Conservation (phyloP, 2,113 vertebrate species). For the Lophotis ruficrista region DNA sequence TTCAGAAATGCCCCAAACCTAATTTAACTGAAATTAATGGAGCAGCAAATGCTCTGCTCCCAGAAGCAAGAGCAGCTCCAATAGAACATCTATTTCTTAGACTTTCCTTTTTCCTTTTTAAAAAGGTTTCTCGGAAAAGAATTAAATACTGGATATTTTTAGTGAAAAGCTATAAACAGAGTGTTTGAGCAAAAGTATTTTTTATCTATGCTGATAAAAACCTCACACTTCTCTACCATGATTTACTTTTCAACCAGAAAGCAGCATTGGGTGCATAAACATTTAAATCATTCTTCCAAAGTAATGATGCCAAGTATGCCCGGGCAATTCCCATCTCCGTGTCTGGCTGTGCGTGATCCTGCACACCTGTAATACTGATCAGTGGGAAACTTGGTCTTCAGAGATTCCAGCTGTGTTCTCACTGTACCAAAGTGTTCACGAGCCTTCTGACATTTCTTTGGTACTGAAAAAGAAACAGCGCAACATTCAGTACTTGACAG, state of each 20-base stretch:
- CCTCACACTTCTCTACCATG: accelerated
- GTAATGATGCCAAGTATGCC: neutral
- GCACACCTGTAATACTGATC: conserved; percentile 96
- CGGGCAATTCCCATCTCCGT: neutral
- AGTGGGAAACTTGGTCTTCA: conserved; percentile 94
- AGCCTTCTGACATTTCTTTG: conserved; percentile 89
- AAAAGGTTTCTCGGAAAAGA: neutral
- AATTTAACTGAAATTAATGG: neutral
- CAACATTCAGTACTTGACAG: neutral
- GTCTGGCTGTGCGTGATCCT: neutral
- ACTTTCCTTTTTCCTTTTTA: neutral
- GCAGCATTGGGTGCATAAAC: neutral
- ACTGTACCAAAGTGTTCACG: conserved; percentile 91
- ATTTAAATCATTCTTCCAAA: neutral
- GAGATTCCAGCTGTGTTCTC: conserved; percentile 86
- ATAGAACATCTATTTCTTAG: neutral
- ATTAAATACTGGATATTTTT: neutral
- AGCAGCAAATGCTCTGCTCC: neutral
- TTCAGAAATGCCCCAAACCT: neutral
- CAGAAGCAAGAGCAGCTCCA: neutral
- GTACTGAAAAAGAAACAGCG: conserved; percentile 80
- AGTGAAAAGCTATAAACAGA: neutral
- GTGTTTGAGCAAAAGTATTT: neutral
- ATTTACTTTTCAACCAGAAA: neutral
- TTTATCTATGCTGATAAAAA: neutral